These are phyloP conservation scores for Mesorhabditis belari DNA, from an alignment of 2,888 invertebrate species.

Conservation along the genomic window DNA sequence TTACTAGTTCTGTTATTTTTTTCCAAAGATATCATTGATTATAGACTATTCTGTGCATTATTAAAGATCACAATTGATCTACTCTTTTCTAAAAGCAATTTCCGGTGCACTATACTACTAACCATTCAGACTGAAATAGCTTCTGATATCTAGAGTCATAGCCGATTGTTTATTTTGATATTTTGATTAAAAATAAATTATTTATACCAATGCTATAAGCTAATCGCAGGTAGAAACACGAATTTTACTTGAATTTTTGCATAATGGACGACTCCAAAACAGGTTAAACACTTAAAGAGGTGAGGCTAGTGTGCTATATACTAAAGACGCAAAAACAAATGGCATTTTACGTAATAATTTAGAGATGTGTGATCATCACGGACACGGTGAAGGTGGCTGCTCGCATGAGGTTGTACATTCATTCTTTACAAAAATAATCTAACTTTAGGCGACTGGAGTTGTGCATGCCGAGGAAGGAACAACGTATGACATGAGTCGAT, in stretches of 20 bases:
- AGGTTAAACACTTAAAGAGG: constrained; percentile 5
- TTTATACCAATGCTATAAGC: constrained; percentile 1
- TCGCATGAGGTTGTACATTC: constrained; percentile 8
- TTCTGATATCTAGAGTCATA: no score
- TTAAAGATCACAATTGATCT: no score
- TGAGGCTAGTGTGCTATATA: constrained; percentile 1
- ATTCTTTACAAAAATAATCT: no score
- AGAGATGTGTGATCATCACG: constrained; percentile 20
- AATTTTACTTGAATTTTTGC: not conserved
- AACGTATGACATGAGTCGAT: constrained; percentile 27
- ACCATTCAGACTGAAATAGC: no score
- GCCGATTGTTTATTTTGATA: not conserved
- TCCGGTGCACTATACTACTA: no score
- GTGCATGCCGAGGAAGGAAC: constrained; percentile 9
- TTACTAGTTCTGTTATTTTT: no score
- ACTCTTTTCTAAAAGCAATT: no score
- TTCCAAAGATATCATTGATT: no score
- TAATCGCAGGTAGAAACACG: not conserved
- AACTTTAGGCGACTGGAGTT: constrained; percentile 4
- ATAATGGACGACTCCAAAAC: not conserved
- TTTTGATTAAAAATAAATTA: not conserved
- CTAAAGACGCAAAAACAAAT: not conserved
- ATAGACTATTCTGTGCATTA: no score
- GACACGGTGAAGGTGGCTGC: constrained; percentile 11
- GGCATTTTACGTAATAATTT: not conserved